Conservation (phyloP, 2,797 vertebrate genomes). For the Arrhamphus sclerolepis region DNA sequence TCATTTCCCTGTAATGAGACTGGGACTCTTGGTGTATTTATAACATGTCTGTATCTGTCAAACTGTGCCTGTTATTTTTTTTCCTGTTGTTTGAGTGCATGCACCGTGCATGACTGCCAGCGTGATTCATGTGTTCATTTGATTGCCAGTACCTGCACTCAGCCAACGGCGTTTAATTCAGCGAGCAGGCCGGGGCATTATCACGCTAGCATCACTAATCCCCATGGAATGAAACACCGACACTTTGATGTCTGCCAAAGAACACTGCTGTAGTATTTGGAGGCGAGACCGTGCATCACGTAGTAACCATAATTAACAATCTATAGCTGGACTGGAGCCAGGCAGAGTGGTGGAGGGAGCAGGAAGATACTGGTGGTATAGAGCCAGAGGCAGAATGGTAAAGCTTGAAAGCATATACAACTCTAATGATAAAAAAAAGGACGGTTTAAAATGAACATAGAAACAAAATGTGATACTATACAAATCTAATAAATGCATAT, state of each 20-base stretch:
- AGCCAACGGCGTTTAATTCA: constrained; percentile 72
- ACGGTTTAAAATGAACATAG: too few species aligned
- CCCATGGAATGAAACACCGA: constrained; percentile 70
- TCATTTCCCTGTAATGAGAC: constrained; percentile 31
- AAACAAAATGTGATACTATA: too few species aligned
- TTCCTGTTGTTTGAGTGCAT: constrained; percentile 25
- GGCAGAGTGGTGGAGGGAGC: constrained; percentile 45
- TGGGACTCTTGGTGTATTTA: constrained; percentile 3
- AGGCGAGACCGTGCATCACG: constrained; percentile 63
- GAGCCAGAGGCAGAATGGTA: constrained; percentile 49
- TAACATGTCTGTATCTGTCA: constrained; percentile 10
- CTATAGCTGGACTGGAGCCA: constrained; percentile 77
- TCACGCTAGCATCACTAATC: constrained; percentile 75
- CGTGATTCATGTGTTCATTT: constrained; percentile 51
- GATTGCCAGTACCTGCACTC: constrained; percentile 62
- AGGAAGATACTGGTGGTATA: constrained; percentile 42
- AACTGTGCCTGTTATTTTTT: constrained; percentile 3
- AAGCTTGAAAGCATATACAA: constrained; percentile 30
- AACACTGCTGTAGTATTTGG: constrained; percentile 62
- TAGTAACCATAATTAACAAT: constrained; percentile 77
- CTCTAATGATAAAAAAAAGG: too few species aligned
- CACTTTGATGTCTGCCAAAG: constrained; percentile 78
- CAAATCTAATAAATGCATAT: too few species aligned
- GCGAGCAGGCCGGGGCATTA: constrained; percentile 61
- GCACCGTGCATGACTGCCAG: constrained; percentile 13